A percentile compares a stretch with the other conserved stretches of the same genome.
Conservation (phyloP, 37 sponge, comb jelly and placozoan genomes). For the Spongilla lacustris region DNA sequence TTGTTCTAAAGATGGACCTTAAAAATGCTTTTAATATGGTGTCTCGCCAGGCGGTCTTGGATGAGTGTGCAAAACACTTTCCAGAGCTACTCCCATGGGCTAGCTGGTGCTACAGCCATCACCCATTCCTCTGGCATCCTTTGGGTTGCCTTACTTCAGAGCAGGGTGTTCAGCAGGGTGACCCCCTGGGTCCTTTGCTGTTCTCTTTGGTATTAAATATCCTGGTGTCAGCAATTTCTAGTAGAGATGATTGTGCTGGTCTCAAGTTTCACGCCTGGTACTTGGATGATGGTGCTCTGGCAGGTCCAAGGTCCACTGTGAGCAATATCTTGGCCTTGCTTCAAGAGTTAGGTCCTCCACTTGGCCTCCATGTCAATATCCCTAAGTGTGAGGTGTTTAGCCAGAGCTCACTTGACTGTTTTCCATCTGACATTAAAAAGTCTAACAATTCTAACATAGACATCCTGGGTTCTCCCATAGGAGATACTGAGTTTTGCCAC, state of each 20-base stretch:
- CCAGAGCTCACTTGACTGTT: neutral
- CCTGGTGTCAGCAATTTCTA: neutral
- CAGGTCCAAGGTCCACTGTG: neutral
- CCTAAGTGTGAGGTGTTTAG: neutral
- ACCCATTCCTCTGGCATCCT: constrained; percentile 14
- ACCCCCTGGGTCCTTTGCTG: constrained; percentile 34
- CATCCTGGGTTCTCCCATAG: neutral
- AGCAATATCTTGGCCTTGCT: neutral
- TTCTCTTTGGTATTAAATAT: constrained; percentile 13
- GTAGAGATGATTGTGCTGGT: neutral
- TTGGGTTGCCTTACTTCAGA: constrained; percentile 2
- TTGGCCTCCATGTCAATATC: neutral
- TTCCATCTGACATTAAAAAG: neutral
- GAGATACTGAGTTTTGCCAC: neutral
- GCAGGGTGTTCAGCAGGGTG: constrained; percentile 39
- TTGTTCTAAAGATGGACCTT: constrained; percentile 14
- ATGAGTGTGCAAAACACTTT: neutral
- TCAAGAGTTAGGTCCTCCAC: neutral
- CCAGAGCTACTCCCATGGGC: constrained; percentile 4
- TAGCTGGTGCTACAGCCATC: constrained; percentile 11
- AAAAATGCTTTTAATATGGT: constrained; percentile 31
- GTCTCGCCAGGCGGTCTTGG: constrained; percentile 8
- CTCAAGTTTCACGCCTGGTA: neutral
- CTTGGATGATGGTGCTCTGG: neutral
- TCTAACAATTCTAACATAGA: neutral